These are phyloP conservation scores for Gallinago jamesoni DNA, from an alignment of 2,113 vertebrate species.

Conservation along the genomic window DNA sequence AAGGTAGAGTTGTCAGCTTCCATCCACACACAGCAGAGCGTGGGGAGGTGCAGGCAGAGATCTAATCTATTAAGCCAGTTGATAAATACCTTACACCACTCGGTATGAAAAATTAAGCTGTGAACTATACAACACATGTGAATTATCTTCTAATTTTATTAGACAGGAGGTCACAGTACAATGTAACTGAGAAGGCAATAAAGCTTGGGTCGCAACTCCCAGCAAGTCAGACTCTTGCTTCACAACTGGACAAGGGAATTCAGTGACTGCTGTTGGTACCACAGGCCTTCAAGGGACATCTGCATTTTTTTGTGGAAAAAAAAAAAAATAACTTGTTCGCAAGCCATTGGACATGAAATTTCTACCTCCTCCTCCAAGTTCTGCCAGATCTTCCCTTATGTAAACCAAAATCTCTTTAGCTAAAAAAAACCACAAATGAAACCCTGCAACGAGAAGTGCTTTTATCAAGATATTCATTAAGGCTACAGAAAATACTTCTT, in stretches of 20 bases:
- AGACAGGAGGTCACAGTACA: neutral
- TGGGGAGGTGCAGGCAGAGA: slow-evolving; percentile 37
- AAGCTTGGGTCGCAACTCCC: neutral
- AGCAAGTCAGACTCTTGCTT: neutral
- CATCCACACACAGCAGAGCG: neutral
- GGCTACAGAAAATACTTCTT: neutral
- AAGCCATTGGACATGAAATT: neutral
- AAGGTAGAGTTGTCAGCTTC: slow-evolving; percentile 58
- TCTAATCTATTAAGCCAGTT: neutral
- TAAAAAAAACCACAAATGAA: neutral
- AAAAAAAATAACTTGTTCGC: neutral
- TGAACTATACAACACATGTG: neutral
- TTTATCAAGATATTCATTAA: neutral
- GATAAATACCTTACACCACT: neutral
- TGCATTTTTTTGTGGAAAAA: neutral
- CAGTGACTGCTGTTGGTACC: neutral
- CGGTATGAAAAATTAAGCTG: neutral
- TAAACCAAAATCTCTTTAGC: neutral
- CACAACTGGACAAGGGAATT: neutral
- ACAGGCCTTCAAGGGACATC: neutral
- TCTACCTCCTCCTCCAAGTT: neutral
- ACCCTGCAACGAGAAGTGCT: neutral
- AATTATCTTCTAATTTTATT: slow-evolving; percentile 16
- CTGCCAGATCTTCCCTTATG: neutral
- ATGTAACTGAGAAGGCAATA: neutral